Percentiles rank a stretch among this genome's conserved stretches.
Conservation (phyloP, 2,797 vertebrate species). For the Cryptoprocta ferox region DNA sequence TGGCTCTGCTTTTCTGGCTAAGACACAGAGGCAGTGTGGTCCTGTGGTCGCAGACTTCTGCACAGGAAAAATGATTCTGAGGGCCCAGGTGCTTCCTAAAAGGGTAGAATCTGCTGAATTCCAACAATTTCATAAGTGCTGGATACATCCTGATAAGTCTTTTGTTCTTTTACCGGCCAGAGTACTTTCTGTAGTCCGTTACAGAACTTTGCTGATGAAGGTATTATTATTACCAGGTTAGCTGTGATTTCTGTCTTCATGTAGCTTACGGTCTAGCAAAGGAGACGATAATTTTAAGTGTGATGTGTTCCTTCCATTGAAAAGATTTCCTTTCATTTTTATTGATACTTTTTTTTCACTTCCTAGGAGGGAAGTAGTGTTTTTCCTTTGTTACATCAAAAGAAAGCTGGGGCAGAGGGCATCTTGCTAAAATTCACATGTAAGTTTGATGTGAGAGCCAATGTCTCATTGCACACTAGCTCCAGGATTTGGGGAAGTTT, state of each 20-base stretch:
- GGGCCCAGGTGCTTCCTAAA: background rate
- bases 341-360: background rate
- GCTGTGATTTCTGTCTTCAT: background rate
- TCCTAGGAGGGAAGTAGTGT: background rate
- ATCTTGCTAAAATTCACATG: background rate
- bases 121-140: background rate
- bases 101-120: background rate
- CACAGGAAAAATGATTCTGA: background rate
- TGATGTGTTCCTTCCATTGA: background rate
- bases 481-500: background rate
- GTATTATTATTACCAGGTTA: background rate
- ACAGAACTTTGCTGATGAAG: background rate
- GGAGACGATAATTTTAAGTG: background rate
- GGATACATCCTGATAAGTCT: background rate
- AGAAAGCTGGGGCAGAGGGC: background rate
- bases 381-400: background rate
- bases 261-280: background rate
- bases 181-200: background rate
- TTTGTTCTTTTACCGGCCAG: background rate
- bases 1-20: background rate
- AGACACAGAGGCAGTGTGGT: background rate
- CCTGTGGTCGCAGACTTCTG: background rate
- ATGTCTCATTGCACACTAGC: background rate
- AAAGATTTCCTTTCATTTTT: constrained; percentile 40
- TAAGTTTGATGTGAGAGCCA: background rate